Evolutionary conservation across 2,888 invertebrate species (phyloP).

Genomic region (Dicyrtomina minuta): DNA sequence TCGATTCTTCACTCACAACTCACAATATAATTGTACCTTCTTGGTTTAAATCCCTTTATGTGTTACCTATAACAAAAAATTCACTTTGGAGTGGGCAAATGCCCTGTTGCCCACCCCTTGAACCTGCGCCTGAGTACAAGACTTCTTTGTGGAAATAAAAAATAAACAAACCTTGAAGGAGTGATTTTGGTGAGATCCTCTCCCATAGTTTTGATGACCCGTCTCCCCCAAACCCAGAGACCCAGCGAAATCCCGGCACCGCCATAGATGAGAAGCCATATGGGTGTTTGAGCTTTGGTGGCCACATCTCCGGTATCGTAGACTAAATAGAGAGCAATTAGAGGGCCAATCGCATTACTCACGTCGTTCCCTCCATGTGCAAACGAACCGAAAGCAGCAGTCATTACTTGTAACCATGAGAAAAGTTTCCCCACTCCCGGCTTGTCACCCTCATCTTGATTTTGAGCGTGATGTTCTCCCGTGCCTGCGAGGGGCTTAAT

Average conservation of each 20-base stretch:
- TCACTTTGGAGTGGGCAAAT: no score
- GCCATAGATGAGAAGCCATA: slow-evolving; percentile 89
- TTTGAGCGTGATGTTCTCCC: slow-evolving; percentile 30
- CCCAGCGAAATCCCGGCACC: slow-evolving; percentile 94
- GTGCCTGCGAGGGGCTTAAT: slow-evolving; percentile 51
- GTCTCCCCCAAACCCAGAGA: slow-evolving; percentile 92
- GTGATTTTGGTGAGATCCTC: slow-evolving; percentile 96
- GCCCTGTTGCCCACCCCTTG: no score
- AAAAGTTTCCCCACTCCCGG: slow-evolving; percentile 70
- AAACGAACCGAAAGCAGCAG: slow-evolving; percentile 96
- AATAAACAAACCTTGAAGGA: slow-evolving; percentile 78
- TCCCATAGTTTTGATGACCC: slow-evolving; percentile 95
- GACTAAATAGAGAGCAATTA: slow-evolving; percentile 91
- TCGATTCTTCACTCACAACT: no score
- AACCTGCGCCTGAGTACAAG: no score
- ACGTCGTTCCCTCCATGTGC: slow-evolving; percentile 99
- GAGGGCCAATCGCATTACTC: slow-evolving; percentile 96
- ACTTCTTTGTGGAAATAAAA: no score
- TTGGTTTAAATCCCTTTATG: no score
- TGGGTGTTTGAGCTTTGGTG: slow-evolving; percentile 76
- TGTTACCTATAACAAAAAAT: no score
- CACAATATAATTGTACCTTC: no score
- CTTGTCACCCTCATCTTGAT: slow-evolving; percentile 57
- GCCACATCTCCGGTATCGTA: slow-evolving; percentile 83
- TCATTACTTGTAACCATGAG: slow-evolving; percentile 92